Percentiles rank a stretch among this genome's conserved stretches.
Evolutionary conservation across 2,113 vertebrate species (phyloP).

Genomic region (Lutjanus erythropterus): DNA sequence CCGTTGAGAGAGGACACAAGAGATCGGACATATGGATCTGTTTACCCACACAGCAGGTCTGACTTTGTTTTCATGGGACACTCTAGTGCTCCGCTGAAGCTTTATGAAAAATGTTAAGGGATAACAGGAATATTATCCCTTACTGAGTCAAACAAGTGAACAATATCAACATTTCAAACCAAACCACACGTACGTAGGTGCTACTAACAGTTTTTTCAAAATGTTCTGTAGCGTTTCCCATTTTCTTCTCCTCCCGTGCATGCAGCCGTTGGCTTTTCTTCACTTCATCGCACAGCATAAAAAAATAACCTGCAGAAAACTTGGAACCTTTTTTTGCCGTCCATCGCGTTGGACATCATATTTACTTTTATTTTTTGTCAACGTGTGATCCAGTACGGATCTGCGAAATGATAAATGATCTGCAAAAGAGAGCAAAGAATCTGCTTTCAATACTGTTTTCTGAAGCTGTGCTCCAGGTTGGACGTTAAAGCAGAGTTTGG

Average conservation of each 20-base stretch:
- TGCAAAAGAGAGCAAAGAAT: neutral
- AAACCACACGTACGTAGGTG: neutral
- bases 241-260: neutral
- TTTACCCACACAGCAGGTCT: neutral
- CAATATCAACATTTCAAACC: neutral
- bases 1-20: neutral
- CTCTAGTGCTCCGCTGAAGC: neutral
- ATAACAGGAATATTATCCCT: neutral
- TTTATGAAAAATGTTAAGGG: neutral
- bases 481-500: neutral
- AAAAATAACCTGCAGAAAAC: neutral
- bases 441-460: neutral
- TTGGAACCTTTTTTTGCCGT: neutral
- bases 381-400: no score
- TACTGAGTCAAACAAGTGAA: neutral
- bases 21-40: slow-evolving; percentile 2
- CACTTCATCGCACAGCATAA: neutral
- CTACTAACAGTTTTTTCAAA: neutral
- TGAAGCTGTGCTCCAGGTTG: neutral
- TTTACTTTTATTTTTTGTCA: neutral
- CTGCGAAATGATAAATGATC: neutral
- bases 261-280: neutral
- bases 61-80: neutral
- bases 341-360: neutral
- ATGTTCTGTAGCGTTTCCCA: neutral